Percentiles rank a stretch among this genome's conserved stretches.
Conservation (phyloP, 1,140 invertebrate species). For the Drosophila sulfurigaster region DNA sequence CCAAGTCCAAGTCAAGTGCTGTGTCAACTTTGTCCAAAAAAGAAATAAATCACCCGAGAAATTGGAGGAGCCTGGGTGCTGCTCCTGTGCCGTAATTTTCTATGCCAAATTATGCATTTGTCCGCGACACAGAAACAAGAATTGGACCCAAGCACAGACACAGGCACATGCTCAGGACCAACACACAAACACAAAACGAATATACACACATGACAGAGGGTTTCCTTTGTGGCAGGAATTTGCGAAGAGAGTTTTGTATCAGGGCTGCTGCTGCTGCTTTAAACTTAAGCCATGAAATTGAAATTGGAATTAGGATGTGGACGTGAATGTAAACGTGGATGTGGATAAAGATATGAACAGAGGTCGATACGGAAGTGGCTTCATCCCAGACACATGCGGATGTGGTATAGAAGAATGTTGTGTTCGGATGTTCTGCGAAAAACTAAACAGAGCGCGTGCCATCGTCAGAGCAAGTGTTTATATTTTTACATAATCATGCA, state of each 20-base stretch:
- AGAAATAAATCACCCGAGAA: constrained; percentile 72
- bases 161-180: background rate
- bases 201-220: constrained; percentile 26
- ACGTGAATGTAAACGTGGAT: constrained; percentile 7
- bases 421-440: background rate
- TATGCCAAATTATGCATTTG: constrained; percentile 74
- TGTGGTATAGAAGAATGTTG: background rate
- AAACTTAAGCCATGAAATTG: constrained; percentile 28
- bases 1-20: constrained; percentile 63
- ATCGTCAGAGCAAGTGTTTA: background rate
- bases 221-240: constrained; percentile 10
- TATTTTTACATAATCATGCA: constrained; percentile 29
- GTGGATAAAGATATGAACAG: constrained; percentile 6
- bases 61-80: constrained; percentile 45
- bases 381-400: background rate
- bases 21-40: constrained; percentile 73
- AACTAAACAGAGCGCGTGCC: constrained; percentile 1
- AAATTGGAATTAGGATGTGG: constrained; percentile 14
- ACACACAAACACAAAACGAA: constrained; percentile 16
- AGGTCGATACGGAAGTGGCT: background rate
- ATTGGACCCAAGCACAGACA: constrained; percentile 3
- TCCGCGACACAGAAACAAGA: constrained; percentile 14
- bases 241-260: constrained; percentile 5
- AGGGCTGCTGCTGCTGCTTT: constrained; percentile 5
- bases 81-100: constrained; percentile 57